Evolutionary conservation across 2,888 invertebrate species (phyloP), one percentile per base, ranked within the genome.

Genomic region (Ichneumoninae sp.): DNA sequence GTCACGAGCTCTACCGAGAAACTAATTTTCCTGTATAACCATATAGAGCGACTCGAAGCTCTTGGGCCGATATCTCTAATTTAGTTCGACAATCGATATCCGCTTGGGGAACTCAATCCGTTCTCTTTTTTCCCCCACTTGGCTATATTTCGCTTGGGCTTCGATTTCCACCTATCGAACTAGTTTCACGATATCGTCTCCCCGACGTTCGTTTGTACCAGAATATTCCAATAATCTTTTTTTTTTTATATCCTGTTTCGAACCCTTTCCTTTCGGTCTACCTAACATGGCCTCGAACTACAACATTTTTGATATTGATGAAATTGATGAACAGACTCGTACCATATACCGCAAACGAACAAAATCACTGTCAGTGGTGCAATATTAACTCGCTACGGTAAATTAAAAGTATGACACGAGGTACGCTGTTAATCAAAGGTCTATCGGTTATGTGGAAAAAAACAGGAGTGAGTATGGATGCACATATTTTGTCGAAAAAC

Each of bases 21-120:
- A 73, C 74, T 79, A 75, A 75, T 76, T 83, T 80, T 50, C 68
- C 76, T 70, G 40, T 79, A 74, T 33, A 70, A 78, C 75, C 16
- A 10, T 75, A 36, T 50, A 76, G 40, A 22, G 52, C 50, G n/a
- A 60, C 40, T 60, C 73, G 36, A 73, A 47, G 33, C 65, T 74
- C 78, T 70, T 47, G 70, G 75, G 75, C 57, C 80, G 80, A 77
- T 83, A 81, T 83, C 76, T 75, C 83, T 80, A 83, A 80, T 83
- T 83, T 83, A 83, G 71, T 83, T 73, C 60, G 60, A 68, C 76
- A 73, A 81, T 81, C 80, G 80, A 83, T 83, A 81, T 66, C 68
- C 77, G 69, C 63, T 75, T 75, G 63, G 33, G 47, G 50, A 65
- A 33, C 65, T 73, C 66, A 57, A 50, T 8, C 60, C 26, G 26